These are phyloP conservation scores for Podotricha telesiphe DNA, from an alignment of 2,888 invertebrate genomes.

Conservation along the genomic window DNA sequence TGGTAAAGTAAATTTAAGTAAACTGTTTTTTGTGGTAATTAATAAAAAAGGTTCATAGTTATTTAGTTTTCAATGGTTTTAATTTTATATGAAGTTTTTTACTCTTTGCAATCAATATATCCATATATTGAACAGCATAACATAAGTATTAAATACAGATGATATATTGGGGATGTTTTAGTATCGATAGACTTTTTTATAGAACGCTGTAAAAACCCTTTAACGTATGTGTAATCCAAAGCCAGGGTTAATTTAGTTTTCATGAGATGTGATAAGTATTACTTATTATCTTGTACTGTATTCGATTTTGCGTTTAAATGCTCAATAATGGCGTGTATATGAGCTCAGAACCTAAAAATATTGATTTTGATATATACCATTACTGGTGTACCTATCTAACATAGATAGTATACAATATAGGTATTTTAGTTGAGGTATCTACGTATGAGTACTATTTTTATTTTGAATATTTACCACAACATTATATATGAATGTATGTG, in stretches of 20 bases:
- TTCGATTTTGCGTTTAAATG: slow-evolving; percentile 2
- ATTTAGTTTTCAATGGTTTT: not conserved
- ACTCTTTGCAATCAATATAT: not conserved
- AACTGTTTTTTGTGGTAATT: not conserved
- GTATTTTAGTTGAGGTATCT: too few species aligned
- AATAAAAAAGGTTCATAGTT: not conserved
- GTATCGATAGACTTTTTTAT: slow-evolving; percentile 7
- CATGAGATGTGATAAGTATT: slow-evolving; percentile 10
- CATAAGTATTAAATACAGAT: not conserved
- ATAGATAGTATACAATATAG: too few species aligned
- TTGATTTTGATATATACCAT: not conserved
- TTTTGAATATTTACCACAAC: too few species aligned
- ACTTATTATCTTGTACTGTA: slow-evolving; percentile 3
- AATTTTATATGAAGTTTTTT: not conserved
- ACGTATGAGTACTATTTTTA: too few species aligned
- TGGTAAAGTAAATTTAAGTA: too few species aligned
- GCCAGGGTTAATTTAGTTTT: not conserved
- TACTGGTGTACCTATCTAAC: not conserved
- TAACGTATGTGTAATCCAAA: not conserved
- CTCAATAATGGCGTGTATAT: slow-evolving; percentile 12
- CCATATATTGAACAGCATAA: not conserved
- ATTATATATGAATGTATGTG: too few species aligned
- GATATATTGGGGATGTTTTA: slow-evolving; percentile 10
- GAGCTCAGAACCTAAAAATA: not conserved
- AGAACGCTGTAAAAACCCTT: slow-evolving; percentile 9